Base-by-base conservation (phyloP, 2,888 invertebrate genomes). In the Chirona hameri region DNA sequence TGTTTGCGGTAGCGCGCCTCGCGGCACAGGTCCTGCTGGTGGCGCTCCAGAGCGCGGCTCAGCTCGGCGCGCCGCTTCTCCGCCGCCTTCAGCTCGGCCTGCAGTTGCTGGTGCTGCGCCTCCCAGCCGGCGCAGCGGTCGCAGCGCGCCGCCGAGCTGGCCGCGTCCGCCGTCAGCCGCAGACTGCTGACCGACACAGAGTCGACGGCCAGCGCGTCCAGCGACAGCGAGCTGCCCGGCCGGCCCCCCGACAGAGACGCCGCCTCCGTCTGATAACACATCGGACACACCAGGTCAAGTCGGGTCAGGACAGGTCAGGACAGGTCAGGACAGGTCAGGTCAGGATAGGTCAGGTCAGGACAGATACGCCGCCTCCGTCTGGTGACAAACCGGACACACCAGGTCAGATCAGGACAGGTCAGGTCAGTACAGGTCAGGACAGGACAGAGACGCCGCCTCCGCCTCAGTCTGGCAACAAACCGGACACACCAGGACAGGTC, bases 41-140 rank as follows among this genome's bases (percentile, higher is more conserved):
- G 91, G 82, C 91, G 89, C 83, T 91, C 91, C 0, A 92, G 88
- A 82, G 91, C 90, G 84, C 95, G 94, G 85, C 91, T 87, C 18
- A 86, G 83, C 9, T 86, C 85, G 24, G 85, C 85, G 79, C 87
- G 84, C 86, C 87, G 86, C 83, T 88, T 86, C 84, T 87, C 85
- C 82, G 87, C 83, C 83, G 87, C 87, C 79, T 86, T 88, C 83
- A 90, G 90, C 82, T 85, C 85, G 84, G 88, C 87, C 88, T 97
- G 95, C 85, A 94, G 92, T 84, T 92, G 90, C 84, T 95, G 94
- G 86, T 97, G 89, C 89, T 95, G 93, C 84, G 93, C 90, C 90
- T 97, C 93, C 88, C 95, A 94, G 89, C 95, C 93, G 84, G 91
- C 91, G 88, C 98, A 98, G 93, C 95, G 95, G 88, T 93, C 76